phyloP scores from a whole-genome alignment of 2,113 vertebrate species.

The Rhinichthys klamathensis region DNA sequence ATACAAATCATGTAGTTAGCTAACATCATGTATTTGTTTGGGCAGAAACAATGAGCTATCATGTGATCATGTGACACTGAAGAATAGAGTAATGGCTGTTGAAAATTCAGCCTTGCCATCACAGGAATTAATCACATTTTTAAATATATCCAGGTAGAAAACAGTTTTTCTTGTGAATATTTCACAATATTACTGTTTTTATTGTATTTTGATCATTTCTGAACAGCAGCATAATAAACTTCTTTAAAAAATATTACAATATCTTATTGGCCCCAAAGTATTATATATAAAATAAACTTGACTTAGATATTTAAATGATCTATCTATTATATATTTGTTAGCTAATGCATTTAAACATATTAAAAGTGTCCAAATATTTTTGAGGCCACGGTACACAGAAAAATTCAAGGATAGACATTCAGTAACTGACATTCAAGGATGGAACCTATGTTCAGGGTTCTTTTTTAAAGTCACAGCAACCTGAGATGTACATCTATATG shows the following conservation, averaged over 20 bases:
- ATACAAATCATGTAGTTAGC: no score
- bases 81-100: neutral
- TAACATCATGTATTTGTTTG: no score
- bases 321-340: no score
- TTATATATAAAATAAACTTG: no score
- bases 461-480: constrained; percentile 25
- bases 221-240: neutral
- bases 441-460: neutral
- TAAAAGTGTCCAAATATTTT: neutral
- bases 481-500: constrained; percentile 9
- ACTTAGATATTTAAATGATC: no score
- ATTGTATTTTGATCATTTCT: neutral
- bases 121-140: neutral
- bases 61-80: neutral
- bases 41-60: no score
- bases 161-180: neutral
- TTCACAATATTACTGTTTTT: neutral
- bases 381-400: neutral
- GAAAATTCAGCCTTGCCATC: neutral
- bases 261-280: neutral
- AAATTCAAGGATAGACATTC: neutral
- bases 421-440: neutral
- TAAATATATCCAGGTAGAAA: neutral
- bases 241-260: neutral
- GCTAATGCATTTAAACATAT: no score